Percentiles rank a stretch among this genome's conserved stretches.
These are phyloP conservation scores for Orchestia grillus DNA, from an alignment of 1,140 invertebrate species.

Conservation along the genomic window DNA sequence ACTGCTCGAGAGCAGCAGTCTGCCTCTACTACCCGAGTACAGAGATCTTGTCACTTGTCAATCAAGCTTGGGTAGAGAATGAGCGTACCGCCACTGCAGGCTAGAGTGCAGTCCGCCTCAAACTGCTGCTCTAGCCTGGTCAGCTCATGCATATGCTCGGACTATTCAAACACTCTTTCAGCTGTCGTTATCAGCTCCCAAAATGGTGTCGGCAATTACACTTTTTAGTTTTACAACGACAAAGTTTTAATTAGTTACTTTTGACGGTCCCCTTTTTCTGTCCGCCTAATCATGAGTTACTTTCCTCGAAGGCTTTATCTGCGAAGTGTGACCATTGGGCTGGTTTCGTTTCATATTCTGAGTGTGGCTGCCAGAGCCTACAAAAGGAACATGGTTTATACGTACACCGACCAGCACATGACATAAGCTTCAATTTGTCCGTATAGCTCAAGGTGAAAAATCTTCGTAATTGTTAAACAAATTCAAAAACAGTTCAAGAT, in stretches of 20 bases:
- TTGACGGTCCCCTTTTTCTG: constrained; percentile 15
- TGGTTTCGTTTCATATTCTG: not conserved
- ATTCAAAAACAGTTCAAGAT: not conserved
- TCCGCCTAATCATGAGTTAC: constrained; percentile 31
- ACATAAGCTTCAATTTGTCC: not conserved
- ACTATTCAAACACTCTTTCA: not conserved
- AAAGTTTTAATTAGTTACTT: constrained; percentile 56
- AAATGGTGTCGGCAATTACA: constrained; percentile 45
- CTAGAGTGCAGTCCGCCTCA: not conserved
- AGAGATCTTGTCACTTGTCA: constrained; percentile 26
- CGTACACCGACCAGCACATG: not conserved
- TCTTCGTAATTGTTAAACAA: not conserved
- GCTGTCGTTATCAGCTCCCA: constrained; percentile 33
- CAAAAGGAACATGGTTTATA: not conserved
- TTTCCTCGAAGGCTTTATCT: constrained; percentile 27
- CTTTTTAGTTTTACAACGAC: constrained; percentile 16
- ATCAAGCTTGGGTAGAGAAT: not conserved
- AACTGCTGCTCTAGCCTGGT: not conserved
- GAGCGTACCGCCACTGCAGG: not conserved
- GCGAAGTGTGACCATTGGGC: constrained; percentile 16
- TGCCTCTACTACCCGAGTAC: too few relatives aligned
- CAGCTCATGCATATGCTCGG: not conserved
- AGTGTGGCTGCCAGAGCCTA: not conserved
- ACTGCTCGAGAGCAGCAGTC: too few relatives aligned
- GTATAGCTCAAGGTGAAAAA: not conserved